Base-by-base conservation (phyloP, 2,797 vertebrate species). In the Falco naumanni region DNA sequence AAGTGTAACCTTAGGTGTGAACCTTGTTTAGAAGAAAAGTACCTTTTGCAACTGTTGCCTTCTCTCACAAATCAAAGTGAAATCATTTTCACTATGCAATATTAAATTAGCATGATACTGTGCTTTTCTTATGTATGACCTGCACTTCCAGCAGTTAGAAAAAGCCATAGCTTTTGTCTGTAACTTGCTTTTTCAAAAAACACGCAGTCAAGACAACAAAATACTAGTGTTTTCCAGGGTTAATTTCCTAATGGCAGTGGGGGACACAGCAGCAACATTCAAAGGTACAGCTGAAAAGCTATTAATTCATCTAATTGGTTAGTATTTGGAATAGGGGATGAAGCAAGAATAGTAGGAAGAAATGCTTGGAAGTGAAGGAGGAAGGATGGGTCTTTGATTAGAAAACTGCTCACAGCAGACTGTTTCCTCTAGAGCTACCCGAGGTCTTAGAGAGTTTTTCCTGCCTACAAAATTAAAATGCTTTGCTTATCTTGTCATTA, bases 381-480 rank as follows among this genome's bases (percentile, higher is more conserved):
- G 7, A 88, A 54, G 57, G 29, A 50, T 84, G 39, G 6, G 14
- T 78, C 53, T 91, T 89, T 56, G 64, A 82, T 94, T 60, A 54
- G 56, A 91, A 92, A 82, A 91, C 16, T 90, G 83, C 88, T 88
- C 61, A 39, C 43, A 78, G 88, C 80, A 69, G n/a, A 47, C 33
- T 65, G 1, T 93, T 94, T 96, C 47, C 63, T 95, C 50, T 75
- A 56, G 89, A 82, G 84, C 63, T 80, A 37, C 33, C 22, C 31
- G 66, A 26, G 33, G 43, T 70, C 59, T 82, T 89, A 87, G 65
- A 64, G 56, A 89, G 48, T 41, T 95, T 84, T 81, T 87, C 39
- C 63, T 84, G 86, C 92, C 94, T 87, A 33, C 64, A 61, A 13
- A 83, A 95, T 75, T 85, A 75, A 83, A 95, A 61, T 83, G n/a